These are phyloP conservation scores for Hoplodrina blanda DNA, from an alignment of 2,888 invertebrate species.

Conservation along the genomic window DNA sequence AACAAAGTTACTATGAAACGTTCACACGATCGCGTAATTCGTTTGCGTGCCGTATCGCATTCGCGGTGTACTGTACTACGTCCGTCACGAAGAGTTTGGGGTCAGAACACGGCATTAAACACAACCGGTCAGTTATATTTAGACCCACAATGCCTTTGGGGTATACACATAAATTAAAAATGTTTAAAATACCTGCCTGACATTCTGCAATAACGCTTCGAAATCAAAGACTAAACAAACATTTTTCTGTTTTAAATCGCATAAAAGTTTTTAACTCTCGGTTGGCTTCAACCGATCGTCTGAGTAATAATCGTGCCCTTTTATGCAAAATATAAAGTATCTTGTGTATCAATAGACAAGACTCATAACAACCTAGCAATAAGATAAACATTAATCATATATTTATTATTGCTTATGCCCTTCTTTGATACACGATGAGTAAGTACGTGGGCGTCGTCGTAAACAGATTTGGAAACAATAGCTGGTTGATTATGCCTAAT, in stretches of 20 bases:
- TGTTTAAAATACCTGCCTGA: constrained; percentile 3
- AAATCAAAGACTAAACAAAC: constrained; percentile 10
- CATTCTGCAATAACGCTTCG: constrained; percentile 18
- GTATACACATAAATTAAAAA: constrained; percentile 12
- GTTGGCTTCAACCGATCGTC: background rate
- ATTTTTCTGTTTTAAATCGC: background rate
- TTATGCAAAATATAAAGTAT: background rate
- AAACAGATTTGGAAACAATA: constrained; percentile 78
- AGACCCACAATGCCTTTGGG: constrained; percentile 54
- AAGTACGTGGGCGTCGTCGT: constrained; percentile 73
- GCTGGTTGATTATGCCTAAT: constrained; percentile 69
- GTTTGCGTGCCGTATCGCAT: constrained; percentile 75
- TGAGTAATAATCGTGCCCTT: background rate
- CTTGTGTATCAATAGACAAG: constrained; percentile 11
- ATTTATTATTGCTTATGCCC: constrained; percentile 74
- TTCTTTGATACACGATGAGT: constrained; percentile 72
- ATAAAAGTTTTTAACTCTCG: background rate
- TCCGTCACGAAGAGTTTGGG: constrained; percentile 81
- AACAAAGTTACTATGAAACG: constrained; percentile 74
- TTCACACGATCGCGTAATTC: constrained; percentile 79
- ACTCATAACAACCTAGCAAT: constrained; percentile 25
- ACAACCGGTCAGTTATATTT: constrained; percentile 76
- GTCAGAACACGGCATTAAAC: constrained; percentile 78
- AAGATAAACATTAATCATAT: constrained; percentile 73
- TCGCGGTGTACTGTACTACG: constrained; percentile 71